phyloP scores from a whole-genome alignment of 2,113 vertebrate genomes.

The Chiloscyllium plagiosum region DNA sequence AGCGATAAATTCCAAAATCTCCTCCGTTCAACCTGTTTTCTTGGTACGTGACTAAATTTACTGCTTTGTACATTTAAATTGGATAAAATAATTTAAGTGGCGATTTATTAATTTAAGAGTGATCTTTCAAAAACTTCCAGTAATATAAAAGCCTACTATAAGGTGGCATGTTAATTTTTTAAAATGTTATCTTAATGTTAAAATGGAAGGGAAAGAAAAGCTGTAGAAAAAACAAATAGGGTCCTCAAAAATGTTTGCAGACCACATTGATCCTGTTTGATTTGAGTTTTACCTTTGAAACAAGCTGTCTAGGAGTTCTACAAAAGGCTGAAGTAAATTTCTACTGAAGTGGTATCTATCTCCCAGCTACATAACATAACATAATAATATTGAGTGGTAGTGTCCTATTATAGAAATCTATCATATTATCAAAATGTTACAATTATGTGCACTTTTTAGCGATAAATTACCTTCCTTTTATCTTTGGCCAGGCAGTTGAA shows the following conservation, averaged over 20 bases:
- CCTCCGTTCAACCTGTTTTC: conserved; percentile 80
- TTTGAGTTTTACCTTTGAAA: neutral
- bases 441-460: neutral
- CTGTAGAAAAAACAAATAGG: neutral
- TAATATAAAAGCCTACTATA: neutral
- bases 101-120: neutral
- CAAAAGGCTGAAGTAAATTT: neutral
- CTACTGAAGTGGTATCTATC: neutral
- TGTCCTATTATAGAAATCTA: neutral
- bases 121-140: neutral
- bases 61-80: neutral
- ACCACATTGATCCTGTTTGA: neutral
- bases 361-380: neutral
- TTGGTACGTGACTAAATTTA: conserved; percentile 61
- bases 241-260: neutral
- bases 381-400: neutral
- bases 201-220: neutral
- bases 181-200: neutral
- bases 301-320: neutral
- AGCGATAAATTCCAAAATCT: conserved; percentile 66
- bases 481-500: neutral
- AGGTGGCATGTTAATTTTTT: neutral
- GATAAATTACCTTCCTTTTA: neutral
- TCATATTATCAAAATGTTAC: neutral
- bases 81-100: neutral